phyloP scores from a whole-genome alignment of 2,113 vertebrate species.

The Notothenia coriiceps region DNA sequence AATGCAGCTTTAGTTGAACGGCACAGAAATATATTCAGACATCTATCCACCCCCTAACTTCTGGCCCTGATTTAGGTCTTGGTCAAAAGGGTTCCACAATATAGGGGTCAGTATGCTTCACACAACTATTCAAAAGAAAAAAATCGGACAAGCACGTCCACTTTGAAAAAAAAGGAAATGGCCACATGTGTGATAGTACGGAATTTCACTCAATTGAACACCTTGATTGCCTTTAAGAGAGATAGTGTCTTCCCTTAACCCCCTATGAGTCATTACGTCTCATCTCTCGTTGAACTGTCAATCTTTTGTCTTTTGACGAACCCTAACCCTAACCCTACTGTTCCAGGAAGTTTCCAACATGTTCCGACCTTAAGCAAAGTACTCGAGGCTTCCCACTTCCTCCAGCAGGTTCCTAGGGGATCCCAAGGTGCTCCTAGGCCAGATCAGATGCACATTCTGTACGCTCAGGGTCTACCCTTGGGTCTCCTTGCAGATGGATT shows the following conservation, averaged over 20 bases:
- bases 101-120: neutral
- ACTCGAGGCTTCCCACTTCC: neutral
- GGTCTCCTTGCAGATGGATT: slow-evolving; percentile 1
- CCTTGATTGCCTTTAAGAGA: no score
- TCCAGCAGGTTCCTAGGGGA: slow-evolving; percentile 8
- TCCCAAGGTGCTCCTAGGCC: neutral
- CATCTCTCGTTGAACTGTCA: neutral
- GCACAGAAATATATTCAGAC: neutral
- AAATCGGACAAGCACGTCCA: neutral
- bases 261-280: neutral
- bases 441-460: slow-evolving; percentile 5
- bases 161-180: neutral
- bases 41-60: neutral
- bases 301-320: neutral
- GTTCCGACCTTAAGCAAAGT: neutral
- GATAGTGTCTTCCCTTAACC: neutral
- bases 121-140: neutral
- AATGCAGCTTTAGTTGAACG: neutral
- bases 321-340: no score
- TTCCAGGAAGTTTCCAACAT: neutral
- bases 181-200: no score
- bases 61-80: neutral
- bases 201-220: neutral
- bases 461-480: neutral
- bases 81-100: neutral